Conservation (phyloP, 1,140 invertebrate species). For the Solenopsis invicta region DNA sequence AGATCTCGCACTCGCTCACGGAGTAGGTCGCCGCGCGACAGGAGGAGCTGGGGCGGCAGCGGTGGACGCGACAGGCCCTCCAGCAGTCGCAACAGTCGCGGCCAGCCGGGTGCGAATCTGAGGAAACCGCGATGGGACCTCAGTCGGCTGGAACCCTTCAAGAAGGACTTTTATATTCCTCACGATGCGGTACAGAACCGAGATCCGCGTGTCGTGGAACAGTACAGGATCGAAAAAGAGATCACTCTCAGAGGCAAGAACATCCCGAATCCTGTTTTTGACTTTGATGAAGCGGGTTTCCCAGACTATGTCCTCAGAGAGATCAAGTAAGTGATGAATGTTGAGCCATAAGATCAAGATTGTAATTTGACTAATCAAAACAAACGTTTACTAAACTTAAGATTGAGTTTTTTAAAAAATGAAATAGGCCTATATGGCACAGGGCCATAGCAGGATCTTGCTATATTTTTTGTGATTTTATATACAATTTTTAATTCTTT, state of each 20-base stretch:
- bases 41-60: conserved; percentile 83
- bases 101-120: conserved; percentile 91
- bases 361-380: too few species aligned
- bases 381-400: too few species aligned
- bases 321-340: conserved; percentile 85
- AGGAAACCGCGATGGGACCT: conserved; percentile 94
- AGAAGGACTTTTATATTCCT: conserved; percentile 97
- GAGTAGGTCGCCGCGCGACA: conserved; percentile 83
- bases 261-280: conserved; percentile 93
- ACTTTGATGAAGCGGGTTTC: conserved; percentile 94
- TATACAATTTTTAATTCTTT: too few species aligned
- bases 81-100: conserved; percentile 87
- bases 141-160: conserved; percentile 93
- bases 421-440: too few species aligned
- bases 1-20: conserved; percentile 83
- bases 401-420: too few species aligned
- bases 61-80: conserved; percentile 87
- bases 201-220: conserved; percentile 91
- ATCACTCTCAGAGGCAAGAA: conserved; percentile 94
- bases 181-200: conserved; percentile 91
- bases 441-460: too few species aligned
- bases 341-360: background rate
- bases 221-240: conserved; percentile 92
- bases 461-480: too few species aligned
- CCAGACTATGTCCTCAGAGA: conserved; percentile 94